Evolutionary conservation across 1,140 invertebrate species (phyloP).

Genomic region (Tetragonula clypearis): DNA sequence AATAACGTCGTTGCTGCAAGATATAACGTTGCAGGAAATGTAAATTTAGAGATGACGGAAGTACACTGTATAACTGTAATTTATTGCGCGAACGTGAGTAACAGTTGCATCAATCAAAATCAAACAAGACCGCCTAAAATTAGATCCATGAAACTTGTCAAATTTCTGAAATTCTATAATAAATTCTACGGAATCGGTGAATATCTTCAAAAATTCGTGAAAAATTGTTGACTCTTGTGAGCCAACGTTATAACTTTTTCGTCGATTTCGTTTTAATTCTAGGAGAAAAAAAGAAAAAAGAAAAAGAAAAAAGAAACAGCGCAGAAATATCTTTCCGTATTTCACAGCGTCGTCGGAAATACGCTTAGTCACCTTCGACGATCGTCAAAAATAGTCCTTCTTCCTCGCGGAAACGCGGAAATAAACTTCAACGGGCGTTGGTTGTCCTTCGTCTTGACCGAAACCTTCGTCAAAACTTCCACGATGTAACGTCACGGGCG

Average conservation of each 20-base stretch:
- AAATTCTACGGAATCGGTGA: not conserved
- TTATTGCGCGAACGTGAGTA: not conserved
- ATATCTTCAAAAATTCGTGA: not conserved
- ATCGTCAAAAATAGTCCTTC: constrained; percentile 30
- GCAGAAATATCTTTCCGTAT: not conserved
- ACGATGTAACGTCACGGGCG: not conserved
- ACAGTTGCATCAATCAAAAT: not conserved
- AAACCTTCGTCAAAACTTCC: not conserved
- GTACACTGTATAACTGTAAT: not conserved
- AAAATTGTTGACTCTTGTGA: too few relatives aligned
- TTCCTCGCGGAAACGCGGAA: not conserved
- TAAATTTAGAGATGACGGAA: not conserved
- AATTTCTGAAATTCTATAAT: not conserved
- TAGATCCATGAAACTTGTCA: not conserved
- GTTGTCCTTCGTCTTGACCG: not conserved
- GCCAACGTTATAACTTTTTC: not conserved
- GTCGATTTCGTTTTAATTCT: not conserved
- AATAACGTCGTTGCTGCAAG: not conserved
- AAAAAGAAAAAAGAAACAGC: not conserved
- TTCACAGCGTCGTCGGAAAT: not conserved
- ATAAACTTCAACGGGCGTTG: constrained; percentile 1
- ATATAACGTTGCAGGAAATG: not conserved
- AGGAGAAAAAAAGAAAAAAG: not conserved
- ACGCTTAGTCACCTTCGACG: not conserved
- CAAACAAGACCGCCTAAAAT: not conserved